phyloP scores from a whole-genome alignment of 2,888 invertebrate genomes.

The Anorthoa munda region DNA sequence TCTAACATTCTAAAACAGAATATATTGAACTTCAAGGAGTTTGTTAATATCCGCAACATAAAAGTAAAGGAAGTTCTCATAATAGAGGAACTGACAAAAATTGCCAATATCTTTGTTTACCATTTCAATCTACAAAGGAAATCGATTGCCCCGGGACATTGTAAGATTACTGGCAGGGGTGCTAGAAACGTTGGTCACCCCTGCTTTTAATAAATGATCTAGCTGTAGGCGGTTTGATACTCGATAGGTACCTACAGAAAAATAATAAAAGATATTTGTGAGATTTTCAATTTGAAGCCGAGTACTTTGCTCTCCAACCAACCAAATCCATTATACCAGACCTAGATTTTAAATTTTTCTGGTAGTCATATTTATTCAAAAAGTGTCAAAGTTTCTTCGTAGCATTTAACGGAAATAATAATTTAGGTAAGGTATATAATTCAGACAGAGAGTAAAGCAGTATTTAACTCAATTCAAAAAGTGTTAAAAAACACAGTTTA shows the following conservation, averaged over 20 bases:
- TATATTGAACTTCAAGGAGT: neutral
- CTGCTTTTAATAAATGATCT: conserved; percentile 82
- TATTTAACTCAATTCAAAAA: too few relatives aligned
- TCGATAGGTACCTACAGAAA: conserved; percentile 33
- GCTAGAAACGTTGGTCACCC: conserved; percentile 70
- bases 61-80: conserved; percentile 62
- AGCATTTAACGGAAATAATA: too few relatives aligned
- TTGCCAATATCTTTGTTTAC: conserved; percentile 86
- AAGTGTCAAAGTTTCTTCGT: too few relatives aligned
- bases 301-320: neutral
- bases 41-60: conserved; percentile 48
- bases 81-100: conserved; percentile 72
- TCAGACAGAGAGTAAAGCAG: too few relatives aligned
- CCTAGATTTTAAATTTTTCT: too few relatives aligned
- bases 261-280: conserved; percentile 29
- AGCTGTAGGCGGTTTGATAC: conserved; percentile 66
- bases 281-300: conserved; percentile 21
- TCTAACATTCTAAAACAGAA: neutral
- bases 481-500: too few relatives aligned
- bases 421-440: too few relatives aligned
- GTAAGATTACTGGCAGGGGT: conserved; percentile 77
- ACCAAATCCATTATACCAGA: too few relatives aligned
- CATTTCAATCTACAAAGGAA: conserved; percentile 85
- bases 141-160: conserved; percentile 84
- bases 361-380: too few relatives aligned